A percentile compares a stretch with the other conserved stretches of the same genome.
phyloP scores from a whole-genome alignment of 2,888 invertebrate species.

The Steinernema carpocapsae region DNA sequence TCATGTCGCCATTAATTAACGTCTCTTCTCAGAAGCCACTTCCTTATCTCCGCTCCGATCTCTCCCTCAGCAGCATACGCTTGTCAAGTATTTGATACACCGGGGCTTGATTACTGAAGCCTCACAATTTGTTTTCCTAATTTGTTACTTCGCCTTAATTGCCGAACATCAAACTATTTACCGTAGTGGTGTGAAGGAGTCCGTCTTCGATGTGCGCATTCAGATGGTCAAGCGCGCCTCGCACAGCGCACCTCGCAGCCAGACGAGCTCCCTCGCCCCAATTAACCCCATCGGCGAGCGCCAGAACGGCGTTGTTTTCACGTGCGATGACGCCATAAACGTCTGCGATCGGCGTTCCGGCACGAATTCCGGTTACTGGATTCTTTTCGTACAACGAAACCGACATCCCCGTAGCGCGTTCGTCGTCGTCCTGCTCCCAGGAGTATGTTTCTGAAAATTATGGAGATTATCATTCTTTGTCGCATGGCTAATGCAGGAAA shows the following conservation, averaged over 20 bases:
- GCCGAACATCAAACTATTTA: slow-evolving; percentile 35
- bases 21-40: not conserved
- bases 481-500: not conserved
- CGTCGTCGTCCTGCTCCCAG: slow-evolving; percentile 74
- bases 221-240: slow-evolving; percentile 83
- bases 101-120: too few relatives aligned
- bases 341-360: slow-evolving; percentile 82
- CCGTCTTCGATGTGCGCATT: slow-evolving; percentile 71
- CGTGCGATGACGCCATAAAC: slow-evolving; percentile 79
- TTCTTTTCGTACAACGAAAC: slow-evolving; percentile 84
- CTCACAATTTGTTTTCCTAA: too few relatives aligned
- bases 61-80: too few relatives aligned
- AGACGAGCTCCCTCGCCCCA: slow-evolving; percentile 78
- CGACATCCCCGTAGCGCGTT: slow-evolving; percentile 77
- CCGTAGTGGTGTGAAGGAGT: slow-evolving; percentile 53
- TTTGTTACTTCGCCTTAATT: not conserved
- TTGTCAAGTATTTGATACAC: too few relatives aligned
- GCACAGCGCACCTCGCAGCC: slow-evolving; percentile 76
- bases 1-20: not conserved
- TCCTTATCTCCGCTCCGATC: too few relatives aligned
- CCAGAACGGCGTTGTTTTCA: slow-evolving; percentile 79
- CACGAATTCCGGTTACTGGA: slow-evolving; percentile 77
- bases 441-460: slow-evolving; percentile 44
- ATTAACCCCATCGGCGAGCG: slow-evolving; percentile 87
- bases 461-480: not conserved